Base-by-base conservation (phyloP, 2,888 invertebrate species). In the Polylopha cassiicola region DNA sequence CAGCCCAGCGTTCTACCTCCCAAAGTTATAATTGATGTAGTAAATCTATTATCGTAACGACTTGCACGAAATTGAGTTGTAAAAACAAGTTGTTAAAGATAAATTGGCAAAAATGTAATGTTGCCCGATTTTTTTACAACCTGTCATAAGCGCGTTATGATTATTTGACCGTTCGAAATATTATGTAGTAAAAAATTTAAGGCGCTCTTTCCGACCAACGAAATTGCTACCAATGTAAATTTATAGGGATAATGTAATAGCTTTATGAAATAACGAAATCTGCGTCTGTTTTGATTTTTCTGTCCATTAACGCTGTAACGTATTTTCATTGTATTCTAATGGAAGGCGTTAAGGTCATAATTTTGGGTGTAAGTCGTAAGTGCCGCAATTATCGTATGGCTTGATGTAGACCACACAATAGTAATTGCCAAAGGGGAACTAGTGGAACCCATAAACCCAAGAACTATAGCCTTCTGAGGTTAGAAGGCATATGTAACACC, bases 41-140 rank as follows among this genome's bases (percentile, higher is more conserved):
- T 69, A 75, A 77, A 76, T 72, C 75, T 79, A 74, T 73, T 74
- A 75, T 67, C 67, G 65, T 61, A 61, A 62, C 65, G 56, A 60
- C 60, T 66, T 61, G 48, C 49, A 65, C 58, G 68, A 70, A 74
- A 80, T 78, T 76, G 72, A 73, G 73, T 73, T 75, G 68, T 79
- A 79, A 81, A 72, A 78, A 76, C 61, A 75, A 69, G 76, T 70
- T 75, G 68, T 79, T 78, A 79, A 41, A 74, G 73, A 74, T 75
- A 79, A 82, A 82, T 81, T 76, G 75, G 71, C 73, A 80, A 77
- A 77, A 78, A 78, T 73, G 67, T 67, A 34, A 41, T 73, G 70
- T 73, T 62, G 64, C 65, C 54, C 65, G 63, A 60, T 54, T 70
- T 71, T 67, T 76, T 79, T 79, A 82, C 71, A 63, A 74, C 68